Percentiles rank a stretch among this genome's conserved stretches.
Evolutionary conservation across 2,888 invertebrate genomes (phyloP).

Genomic region (Iphiclides podalirius): DNA sequence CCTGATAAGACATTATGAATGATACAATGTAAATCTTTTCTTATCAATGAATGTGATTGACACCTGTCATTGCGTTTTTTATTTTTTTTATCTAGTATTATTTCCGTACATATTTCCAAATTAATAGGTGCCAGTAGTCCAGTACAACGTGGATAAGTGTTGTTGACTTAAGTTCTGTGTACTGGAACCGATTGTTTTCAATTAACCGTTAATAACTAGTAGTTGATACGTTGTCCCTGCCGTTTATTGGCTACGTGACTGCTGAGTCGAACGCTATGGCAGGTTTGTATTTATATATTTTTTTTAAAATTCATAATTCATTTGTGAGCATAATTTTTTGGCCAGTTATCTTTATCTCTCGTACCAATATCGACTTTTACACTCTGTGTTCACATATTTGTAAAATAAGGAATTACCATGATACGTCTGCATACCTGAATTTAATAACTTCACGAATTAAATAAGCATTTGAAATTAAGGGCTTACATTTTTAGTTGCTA

Average conservation of each 20-base stretch:
- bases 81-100: not conserved
- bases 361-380: not conserved
- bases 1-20: too few species aligned
- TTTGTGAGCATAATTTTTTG: not conserved
- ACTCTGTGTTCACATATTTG: not conserved
- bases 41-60: not conserved
- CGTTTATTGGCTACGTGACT: conserved; percentile 34
- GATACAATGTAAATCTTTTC: too few species aligned
- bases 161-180: not conserved
- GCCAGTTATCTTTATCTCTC: conserved; percentile 7
- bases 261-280: conserved; percentile 46
- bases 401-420: not conserved
- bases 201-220: not conserved
- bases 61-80: not conserved
- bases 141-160: not conserved
- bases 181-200: conserved; percentile 1
- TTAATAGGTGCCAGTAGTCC: not conserved
- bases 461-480: not conserved
- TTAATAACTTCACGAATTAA: not conserved
- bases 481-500: not conserved
- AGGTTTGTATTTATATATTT: conserved; percentile 44
- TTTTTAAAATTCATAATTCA: not conserved
- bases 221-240: not conserved
- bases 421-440: not conserved
- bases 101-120: not conserved